Evolutionary conservation across 2,113 vertebrate species (phyloP), one percentile per base, ranked within the genome.

Genomic region (Melanostigma gelatinosum): DNA sequence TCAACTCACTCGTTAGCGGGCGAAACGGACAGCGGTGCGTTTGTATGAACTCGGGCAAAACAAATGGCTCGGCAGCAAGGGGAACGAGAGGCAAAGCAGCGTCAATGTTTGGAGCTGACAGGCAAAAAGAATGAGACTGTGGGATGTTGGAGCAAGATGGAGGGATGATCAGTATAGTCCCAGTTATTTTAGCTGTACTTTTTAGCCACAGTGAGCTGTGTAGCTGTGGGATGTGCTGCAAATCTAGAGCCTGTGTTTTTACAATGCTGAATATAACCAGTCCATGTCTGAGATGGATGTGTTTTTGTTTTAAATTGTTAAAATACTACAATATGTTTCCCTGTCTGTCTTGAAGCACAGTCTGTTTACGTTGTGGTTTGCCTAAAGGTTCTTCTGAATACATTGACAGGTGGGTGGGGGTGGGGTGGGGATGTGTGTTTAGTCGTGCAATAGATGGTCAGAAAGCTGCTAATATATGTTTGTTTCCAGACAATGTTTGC

Each of bases 21-120:
- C 74, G 57, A 69, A 75, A 36, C 60, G 60, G 78, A 80, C 73
- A 68, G 27, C 4, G 18, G 54, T 29, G 61, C 52, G 44, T 72
- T 86, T 15, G 58, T 71, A 74, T 83, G 85, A 83, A 85, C 80
- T 80, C 78, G 38, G 74, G 52, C 77, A 83, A 87, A 89, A 85
- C 85, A 87, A 92, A 88, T 77, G 27, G 64, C 60, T 80, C 10
- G 24, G 76, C 82, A 75, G 61, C 81, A 77, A 44, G 61, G 87
- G 83, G 57, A 71, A 80, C 86, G 77, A 64, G 54, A 78, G 78
- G 77, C 79, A 75, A 72, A 24, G 80, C 72, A 65, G 70, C 82
- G 52, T 87, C 66, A 8, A 48, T 85, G 82, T 91, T 87, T 82
- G 60, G 66, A 80, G 79, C 18, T 80, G 75, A 82, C 65, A 2